Evolutionary conservation across 2,888 invertebrate species (phyloP).

Genomic region (Eristalis pertinax): DNA sequence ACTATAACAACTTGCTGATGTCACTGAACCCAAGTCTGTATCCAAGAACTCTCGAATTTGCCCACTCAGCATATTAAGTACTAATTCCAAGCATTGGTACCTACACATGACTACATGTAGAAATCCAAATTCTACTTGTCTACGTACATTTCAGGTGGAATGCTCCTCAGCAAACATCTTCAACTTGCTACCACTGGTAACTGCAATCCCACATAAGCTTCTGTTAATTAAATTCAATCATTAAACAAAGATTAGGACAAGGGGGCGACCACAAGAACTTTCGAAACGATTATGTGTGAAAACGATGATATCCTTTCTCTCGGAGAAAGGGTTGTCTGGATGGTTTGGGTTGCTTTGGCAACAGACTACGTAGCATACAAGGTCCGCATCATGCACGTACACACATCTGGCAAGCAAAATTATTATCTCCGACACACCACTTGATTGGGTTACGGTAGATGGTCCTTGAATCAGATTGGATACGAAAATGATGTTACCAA

Average conservation of each 20-base stretch:
- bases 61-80: neutral
- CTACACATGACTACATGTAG: neutral
- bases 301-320: constrained; percentile 53
- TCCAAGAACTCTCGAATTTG: neutral
- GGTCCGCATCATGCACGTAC: constrained; percentile 42
- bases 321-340: constrained; percentile 49
- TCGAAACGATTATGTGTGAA: constrained; percentile 59
- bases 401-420: constrained; percentile 25
- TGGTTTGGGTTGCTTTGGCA: constrained; percentile 23
- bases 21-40: neutral
- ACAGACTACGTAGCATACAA: constrained; percentile 30
- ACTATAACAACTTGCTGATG: neutral
- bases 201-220: constrained; percentile 65
- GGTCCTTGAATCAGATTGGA: constrained; percentile 71
- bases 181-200: neutral
- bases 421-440: constrained; percentile 59
- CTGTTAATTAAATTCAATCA: constrained; percentile 72
- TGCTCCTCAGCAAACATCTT: constrained; percentile 3
- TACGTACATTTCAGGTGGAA: neutral
- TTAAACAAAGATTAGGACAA: constrained; percentile 65
- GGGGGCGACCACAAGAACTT: constrained; percentile 50
- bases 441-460: constrained; percentile 63
- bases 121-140: neutral
- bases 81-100: neutral
- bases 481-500: constrained; percentile 70